phyloP scores from a whole-genome alignment of 2,113 vertebrate genomes.

The Bubo scandiacus region DNA sequence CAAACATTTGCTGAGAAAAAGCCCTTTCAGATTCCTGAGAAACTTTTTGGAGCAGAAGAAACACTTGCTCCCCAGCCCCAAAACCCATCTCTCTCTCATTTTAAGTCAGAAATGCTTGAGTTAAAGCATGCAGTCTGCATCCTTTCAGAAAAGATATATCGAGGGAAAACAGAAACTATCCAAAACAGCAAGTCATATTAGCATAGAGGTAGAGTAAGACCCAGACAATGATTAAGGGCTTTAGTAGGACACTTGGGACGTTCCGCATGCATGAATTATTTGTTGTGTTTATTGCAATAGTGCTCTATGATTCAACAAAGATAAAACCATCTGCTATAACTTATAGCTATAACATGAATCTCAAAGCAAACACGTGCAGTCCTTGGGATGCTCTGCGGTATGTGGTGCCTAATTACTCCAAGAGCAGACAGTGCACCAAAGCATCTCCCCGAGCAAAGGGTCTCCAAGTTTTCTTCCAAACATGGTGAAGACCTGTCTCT shows the following conservation, averaged over 20 bases:
- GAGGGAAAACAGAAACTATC: neutral
- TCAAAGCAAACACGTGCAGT: neutral
- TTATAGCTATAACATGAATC: neutral
- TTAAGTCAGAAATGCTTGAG: neutral
- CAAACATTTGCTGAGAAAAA: conserved; percentile 13
- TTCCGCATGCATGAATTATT: neutral
- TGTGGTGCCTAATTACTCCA: neutral
- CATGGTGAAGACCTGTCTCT: neutral
- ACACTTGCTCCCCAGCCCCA: neutral
- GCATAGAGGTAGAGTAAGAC: neutral
- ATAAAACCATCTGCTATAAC: neutral
- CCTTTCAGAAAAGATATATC: neutral
- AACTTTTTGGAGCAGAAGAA: neutral
- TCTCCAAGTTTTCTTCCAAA: neutral
- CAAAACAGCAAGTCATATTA: neutral
- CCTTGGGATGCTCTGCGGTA: neutral
- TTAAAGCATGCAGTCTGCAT: neutral
- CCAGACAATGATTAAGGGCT: neutral
- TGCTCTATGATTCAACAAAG: neutral
- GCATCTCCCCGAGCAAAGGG: neutral
- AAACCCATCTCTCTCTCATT: neutral
- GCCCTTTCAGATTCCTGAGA: neutral
- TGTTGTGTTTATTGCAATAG: neutral
- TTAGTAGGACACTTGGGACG: neutral
- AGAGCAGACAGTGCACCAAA: neutral